Evolutionary conservation across 2,797 vertebrate genomes (phyloP), one percentile per base, ranked within the genome.

Genomic region (Characodon lateralis): DNA sequence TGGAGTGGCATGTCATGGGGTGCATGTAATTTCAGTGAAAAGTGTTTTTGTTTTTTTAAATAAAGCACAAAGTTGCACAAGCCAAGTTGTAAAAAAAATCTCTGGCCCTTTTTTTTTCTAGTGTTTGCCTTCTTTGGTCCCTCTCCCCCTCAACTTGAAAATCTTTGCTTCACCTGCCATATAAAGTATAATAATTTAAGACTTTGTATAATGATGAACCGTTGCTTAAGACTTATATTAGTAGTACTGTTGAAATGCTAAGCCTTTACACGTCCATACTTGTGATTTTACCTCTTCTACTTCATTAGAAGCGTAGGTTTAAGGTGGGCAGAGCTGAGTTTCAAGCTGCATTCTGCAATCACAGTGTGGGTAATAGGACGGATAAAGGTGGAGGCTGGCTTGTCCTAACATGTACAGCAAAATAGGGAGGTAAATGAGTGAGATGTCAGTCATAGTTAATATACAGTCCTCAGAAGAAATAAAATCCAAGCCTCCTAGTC

Each of bases 381-480:
- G 48, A 66, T n/a, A 72, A 68, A 76, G 50, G 51, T 43, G 53
- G 8, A 56, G 24, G 24, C 24, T 43, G 9, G 31, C 26, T 6
- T 74, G 39, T 43, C 43, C 35, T 20, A 74, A 71, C 72, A 76
- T 3, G n/a, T 0, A 13, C 28, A 59, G 26, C 51, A 58, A 61
- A 78, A 70, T 14, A 50, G 55, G 16, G 56, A 71, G 58, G n/a
- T 31, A 66, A 58, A 74, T 82, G 48, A 78, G 70, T n/a, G 20
- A 65, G 28, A 81, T 55, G 48, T 74, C 56, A 72, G 6, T 74
- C 12, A n/a, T 46, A 43, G 51, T 43, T 69, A 50, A 35, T 12
- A 72, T 0, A 16, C 31, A 58, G 48, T 46, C 31, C 4, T n/a
- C 10, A 71, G 41, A 46, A 68, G 24, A 76, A 43, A 75, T 58